Base-by-base conservation (phyloP, 2,797 vertebrate species). In the Lepilemur septentrionalis region DNA sequence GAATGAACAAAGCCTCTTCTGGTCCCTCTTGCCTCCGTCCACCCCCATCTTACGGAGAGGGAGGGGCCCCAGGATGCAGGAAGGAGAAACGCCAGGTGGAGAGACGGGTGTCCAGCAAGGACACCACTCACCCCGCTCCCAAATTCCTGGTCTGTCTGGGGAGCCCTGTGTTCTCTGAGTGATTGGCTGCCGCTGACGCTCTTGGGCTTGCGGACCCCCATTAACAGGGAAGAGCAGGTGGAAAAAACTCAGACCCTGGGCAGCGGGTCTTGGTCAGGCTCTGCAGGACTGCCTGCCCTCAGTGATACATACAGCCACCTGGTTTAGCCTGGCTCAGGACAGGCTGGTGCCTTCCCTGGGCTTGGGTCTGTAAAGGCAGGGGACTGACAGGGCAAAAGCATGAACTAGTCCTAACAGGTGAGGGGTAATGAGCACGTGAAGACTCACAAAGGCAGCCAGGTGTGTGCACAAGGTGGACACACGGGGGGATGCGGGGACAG, bases 61-160 rank as follows among this genome's bases (percentile, higher is more conserved):
- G 23, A 28, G n/a, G 18, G 80, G 23, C 32, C 61, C 22, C 32
- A 65, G 43, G 70, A 14, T 48, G 61, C 75, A 30, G 83, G 52
- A 35, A 76, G 13, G 41, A 89, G 57, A 38, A 32, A 70, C 3
- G 0, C 35, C 15, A 11, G 50, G 59, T 69, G 67, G 41, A 80
- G 17, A 67, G 94, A 35, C 18, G 14, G 57, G 46, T 17, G 20
- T 25, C 18, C 0, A 11, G 35, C 38, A 20, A 73, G 0, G 14
- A 17, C 14, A 70, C 9, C 11, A 2, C 18, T 17, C 73, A 61
- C 2, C 3, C 13, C 2, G 7, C 43, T 32, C 38, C 72, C 0
- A 0, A 73, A 8, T n/a, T 22, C 52, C 67, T 48, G 28, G 15
- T 46, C 30, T 82, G 78, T 15, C 3, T 28, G 38, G 28, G 48